phyloP scores from a whole-genome alignment of 2,797 vertebrate genomes.

The Eulemur rubriventer region DNA sequence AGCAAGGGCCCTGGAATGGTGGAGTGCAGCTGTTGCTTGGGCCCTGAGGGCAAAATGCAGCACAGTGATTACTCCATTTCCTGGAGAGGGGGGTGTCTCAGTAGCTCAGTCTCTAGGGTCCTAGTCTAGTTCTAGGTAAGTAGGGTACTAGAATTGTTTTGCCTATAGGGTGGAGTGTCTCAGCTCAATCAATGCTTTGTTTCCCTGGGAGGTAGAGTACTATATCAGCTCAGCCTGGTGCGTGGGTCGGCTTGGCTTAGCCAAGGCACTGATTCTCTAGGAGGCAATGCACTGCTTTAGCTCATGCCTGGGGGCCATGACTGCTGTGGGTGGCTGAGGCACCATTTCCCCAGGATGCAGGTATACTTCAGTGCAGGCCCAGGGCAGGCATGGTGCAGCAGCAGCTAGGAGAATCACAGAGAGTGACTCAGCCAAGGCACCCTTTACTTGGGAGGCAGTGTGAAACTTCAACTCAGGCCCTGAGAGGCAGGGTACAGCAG shows the following conservation, averaged over 20 bases:
- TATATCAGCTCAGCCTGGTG: neutral
- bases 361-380: neutral
- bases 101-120: neutral
- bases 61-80: neutral
- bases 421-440: neutral
- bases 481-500: neutral
- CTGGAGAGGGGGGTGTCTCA: neutral
- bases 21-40: neutral
- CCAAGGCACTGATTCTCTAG: neutral
- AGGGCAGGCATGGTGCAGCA: neutral
- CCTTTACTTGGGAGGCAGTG: neutral
- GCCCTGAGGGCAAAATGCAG: neutral
- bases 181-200: neutral
- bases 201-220: neutral
- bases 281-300: neutral
- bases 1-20: neutral
- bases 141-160: neutral
- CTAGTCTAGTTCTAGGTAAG: neutral
- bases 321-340: neutral
- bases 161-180: neutral
- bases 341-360: neutral
- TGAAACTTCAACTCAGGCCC: neutral
- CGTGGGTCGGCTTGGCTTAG: neutral
- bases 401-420: neutral
- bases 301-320: neutral